Evolutionary conservation across 2,113 vertebrate genomes (phyloP), one percentile per base, ranked within the genome.

Genomic region (Falcunculus frontatus): DNA sequence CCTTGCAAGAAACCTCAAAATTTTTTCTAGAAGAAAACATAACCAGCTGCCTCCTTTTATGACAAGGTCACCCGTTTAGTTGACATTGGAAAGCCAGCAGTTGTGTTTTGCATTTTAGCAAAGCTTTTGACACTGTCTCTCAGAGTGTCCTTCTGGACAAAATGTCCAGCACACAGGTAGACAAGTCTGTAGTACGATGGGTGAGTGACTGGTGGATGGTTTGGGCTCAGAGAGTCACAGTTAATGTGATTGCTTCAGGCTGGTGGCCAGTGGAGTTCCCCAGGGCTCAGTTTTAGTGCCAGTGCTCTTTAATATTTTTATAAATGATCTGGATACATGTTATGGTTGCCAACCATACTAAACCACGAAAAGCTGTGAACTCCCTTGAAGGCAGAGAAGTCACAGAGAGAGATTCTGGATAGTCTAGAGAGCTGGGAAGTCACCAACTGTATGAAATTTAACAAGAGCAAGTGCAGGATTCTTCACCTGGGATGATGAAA

Each of bases 121-220:
- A 63, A 73, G 63, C 47, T 90, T 90, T 69, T 42, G 12, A 55
- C n/a, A 27, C 6, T 13, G 25, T 23, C 23, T 75, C 18, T 72
- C 25, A 55, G 16, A 68, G 7, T n/a, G 35, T 29, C 49, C 23
- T 74, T 78, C 42, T 32, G 20, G 13, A 68, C 15, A 68, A 84
- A 80, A 55, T 1, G 3, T 63, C 29, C 68, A 59, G 26, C 63
- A 67, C 25, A 21, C 47, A 91, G 27, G 33, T 37, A 62, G 62
- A 17, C 13, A 70, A 41, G 22, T 27, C 67, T 8, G 2, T 11
- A 39, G 11, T 3, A 67, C 0, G 0, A 25, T 20, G 47, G 21
- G 9, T 46, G 46, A 44, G 53, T 18, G 52, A 69, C 10, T 33
- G n/a, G 50, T 25, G 72, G 32, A 79, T 11, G 4, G 15, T 26